Evolutionary conservation across 2,113 vertebrate species (phyloP), one percentile per base, ranked within the genome.

Genomic region (Notarius quadriscutis): DNA sequence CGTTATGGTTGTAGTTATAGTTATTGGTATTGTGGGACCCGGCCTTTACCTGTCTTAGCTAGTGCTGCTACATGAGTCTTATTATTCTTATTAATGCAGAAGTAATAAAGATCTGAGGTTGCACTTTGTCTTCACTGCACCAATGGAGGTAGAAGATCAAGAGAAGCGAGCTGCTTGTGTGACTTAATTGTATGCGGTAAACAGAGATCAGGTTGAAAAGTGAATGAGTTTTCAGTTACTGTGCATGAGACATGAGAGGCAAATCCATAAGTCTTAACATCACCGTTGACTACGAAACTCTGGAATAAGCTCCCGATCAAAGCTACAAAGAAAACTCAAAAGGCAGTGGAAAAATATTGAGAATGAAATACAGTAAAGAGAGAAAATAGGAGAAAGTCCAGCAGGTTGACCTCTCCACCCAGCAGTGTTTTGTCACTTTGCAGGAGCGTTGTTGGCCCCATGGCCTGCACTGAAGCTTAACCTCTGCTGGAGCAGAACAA

Each of bases 401-500:
- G 34, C 60, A 60, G 86, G 77, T 86, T 91, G 87, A 84, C 80
- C 90, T 87, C 72, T 78, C 22, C 14, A 87, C 86, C 87, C 22
- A 62, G 89, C 53, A 50, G 57, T 81, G 91, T 90, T 83, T 20
- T 67, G 83, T 90, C 90, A 81, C 84, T 90, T 88, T 72, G 58
- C 55, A 86, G 22, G 17, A 63, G 86, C 79, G 74, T 17, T 65
- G 8, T 80, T 81, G 63, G 81, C 30, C 75, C 84, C 84, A 41
- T 58, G 55, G 75, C 72, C 71, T 81, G 75, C 75, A 81, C 83
- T n/a, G 79, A 79, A 77, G 89, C 82, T 91, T 90, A 92, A 86
- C 87, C 75, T 91, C 67, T 81, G 71, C 78, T 88, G 87, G 80
- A 85, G 86, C 90, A 85, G 88, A 89, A 75, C 89, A 89, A 89